Base-by-base conservation (phyloP, 2,888 invertebrate species). In the Ormyrus thymus region DNA sequence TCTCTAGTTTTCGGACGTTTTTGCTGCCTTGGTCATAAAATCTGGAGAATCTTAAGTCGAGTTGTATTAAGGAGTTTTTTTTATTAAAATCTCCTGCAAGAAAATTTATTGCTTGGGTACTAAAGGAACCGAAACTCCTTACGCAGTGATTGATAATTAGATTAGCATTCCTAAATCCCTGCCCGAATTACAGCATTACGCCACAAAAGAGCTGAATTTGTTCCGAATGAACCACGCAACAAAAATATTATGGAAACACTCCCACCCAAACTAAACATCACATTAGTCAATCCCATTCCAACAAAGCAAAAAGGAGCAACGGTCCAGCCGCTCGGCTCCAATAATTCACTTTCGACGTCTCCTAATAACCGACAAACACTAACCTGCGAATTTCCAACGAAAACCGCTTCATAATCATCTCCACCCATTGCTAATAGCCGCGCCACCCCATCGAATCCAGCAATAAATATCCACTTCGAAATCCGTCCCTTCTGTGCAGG, bases 341-440 rank as follows among this genome's bases (percentile, higher is more conserved):
- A 70, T 71, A 70, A 65, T 71, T 76, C 75, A 71, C 53, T 55
- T 15, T 65, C 62, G 43, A 69, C 50, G 1, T 11, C 56, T 51
- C 64, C 58, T 51, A 65, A 65, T 71, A 70, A 76, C 45, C 10
- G 45, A 5, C 29, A 13, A 62, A 53, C 75, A 29, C 45, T n/a
- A 48, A 58, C 13, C 43, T 48, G 64, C 76, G 51, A 71, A 58
- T 65, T 65, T 59, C 64, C 64, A 64, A 5, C 7, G 7, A 11
- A 51, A 55, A 61, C 45, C 15, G 11, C 65, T 7, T 55, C 15
- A 9, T n/a, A 48, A 61, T 65, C 64, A 71, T 65, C 72, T 71
- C 59, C 50, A 46, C 11, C 72, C 68, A 72, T 72, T 77, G 48
- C 59, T 66, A 59, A 77, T 72, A 53, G 58, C 74, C 48, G 56